Conservation (phyloP, 1,140 invertebrate species). For the Conus ventricosus region DNA sequence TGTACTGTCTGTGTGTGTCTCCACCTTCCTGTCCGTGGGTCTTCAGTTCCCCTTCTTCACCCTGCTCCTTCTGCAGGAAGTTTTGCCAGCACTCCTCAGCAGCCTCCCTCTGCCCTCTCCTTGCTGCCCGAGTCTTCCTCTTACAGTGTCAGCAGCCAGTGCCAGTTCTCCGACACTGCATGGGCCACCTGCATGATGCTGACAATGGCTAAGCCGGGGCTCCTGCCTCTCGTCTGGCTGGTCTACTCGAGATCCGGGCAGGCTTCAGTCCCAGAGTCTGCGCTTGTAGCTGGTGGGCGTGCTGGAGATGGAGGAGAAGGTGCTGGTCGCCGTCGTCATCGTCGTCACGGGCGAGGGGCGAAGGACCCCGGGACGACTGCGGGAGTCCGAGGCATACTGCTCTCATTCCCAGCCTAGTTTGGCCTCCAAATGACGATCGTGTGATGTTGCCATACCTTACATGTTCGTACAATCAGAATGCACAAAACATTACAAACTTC, state of each 20-base stretch:
- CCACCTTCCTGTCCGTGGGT: slow-evolving; percentile 27
- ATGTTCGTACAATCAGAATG: too few species aligned
- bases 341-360: not conserved
- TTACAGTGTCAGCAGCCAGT: not conserved
- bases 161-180: slow-evolving; percentile 21
- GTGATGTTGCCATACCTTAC: not conserved
- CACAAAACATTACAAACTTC: too few species aligned
- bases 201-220: slow-evolving; percentile 33
- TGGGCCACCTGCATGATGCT: slow-evolving; percentile 28
- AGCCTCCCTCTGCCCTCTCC: not conserved
- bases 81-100: slow-evolving; percentile 21
- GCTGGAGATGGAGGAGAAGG: too few species aligned
- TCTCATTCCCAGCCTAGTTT: not conserved
- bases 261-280: not conserved
- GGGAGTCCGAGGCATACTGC: not conserved
- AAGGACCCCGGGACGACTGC: not conserved
- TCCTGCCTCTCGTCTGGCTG: slow-evolving; percentile 41
- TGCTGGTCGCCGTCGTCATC: not conserved
- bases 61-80: slow-evolving; percentile 23
- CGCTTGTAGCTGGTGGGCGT: not conserved
- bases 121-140: not conserved
- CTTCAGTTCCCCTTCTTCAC: slow-evolving; percentile 43
- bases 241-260: slow-evolving; percentile 36
- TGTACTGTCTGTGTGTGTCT: slow-evolving; percentile 11
- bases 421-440: not conserved